Evolutionary conservation across 2,113 vertebrate genomes (phyloP), one percentile per base, ranked within the genome.

Genomic region (Platichthys flesus): DNA sequence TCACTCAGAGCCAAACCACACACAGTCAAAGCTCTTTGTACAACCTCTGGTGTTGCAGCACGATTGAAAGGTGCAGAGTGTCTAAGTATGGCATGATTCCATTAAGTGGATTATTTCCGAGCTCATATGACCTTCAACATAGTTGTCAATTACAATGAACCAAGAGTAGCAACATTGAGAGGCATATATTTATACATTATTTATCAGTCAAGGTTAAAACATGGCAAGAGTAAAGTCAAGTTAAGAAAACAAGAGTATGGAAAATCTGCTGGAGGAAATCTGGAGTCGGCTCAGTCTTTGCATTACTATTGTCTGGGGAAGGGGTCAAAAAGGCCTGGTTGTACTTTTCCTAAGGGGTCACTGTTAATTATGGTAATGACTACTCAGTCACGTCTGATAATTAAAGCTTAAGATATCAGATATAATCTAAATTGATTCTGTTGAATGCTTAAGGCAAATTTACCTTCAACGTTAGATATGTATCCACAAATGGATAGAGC

Each of bases 61-160:
- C 60, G 18, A n/a, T 61, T 60, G 79, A 82, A 85, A 61, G 28
- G 64, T 68, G 68, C 69, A 20, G 71, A 51, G 26, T 62, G 71
- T 59, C 72, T 9, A 86, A 69, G 55, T 77, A 60, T 57, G 64
- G 84, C 70, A 76, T 70, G 76, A 76, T 86, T 90, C 71, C 74
- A 86, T 91, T 85, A 88, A 87, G 79, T 79, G 84, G 75, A 90
- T 86, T 79, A 89, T 86, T 89, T 84, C 70, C 64, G 61, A 82
- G 76, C 60, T 83, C 85, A 71, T 74, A 59, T 83, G 86, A 90
- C 89, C 85, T 90, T 86, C 26, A 26, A 85, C 71, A 61, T 31
- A 31, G 31, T 58, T 79, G 74, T 89, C 74, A 76, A 57, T 83
- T 80, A 65, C 76, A 71, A 80, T 79, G 79, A 84, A 86, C 71